phyloP scores from a whole-genome alignment of 2,797 vertebrate genomes.

The Caiman crocodilus region DNA sequence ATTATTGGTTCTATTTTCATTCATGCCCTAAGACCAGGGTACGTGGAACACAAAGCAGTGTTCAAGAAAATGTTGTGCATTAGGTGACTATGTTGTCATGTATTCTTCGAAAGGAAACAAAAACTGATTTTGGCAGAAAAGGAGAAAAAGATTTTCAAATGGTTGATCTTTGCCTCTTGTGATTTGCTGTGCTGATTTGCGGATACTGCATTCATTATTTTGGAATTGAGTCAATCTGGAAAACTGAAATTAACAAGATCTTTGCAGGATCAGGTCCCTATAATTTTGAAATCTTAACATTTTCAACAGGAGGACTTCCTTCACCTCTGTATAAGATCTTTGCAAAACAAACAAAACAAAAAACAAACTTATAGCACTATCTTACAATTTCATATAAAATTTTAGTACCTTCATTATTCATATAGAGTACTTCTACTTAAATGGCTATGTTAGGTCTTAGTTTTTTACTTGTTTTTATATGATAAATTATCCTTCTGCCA shows the following conservation, averaged over 20 bases:
- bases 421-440: background rate
- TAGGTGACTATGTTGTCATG: fast-evolving
- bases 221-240: background rate
- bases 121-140: background rate
- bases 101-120: background rate
- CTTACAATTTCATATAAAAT: background rate
- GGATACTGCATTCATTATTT: background rate
- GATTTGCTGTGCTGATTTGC: background rate
- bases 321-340: background rate
- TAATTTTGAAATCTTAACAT: background rate
- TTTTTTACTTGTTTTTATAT: background rate
- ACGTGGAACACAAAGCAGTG: background rate
- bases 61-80: background rate
- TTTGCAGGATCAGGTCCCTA: background rate
- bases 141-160: background rate
- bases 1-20: background rate
- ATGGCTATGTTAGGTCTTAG: background rate
- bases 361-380: background rate
- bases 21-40: background rate
- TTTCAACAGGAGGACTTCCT: background rate
- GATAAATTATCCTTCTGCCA: background rate
- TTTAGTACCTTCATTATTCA: background rate
- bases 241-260: background rate
- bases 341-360: background rate
- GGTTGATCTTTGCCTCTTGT: background rate